Evolutionary conservation across 2,113 vertebrate species (phyloP).

Genomic region (Irena cyanogastra): DNA sequence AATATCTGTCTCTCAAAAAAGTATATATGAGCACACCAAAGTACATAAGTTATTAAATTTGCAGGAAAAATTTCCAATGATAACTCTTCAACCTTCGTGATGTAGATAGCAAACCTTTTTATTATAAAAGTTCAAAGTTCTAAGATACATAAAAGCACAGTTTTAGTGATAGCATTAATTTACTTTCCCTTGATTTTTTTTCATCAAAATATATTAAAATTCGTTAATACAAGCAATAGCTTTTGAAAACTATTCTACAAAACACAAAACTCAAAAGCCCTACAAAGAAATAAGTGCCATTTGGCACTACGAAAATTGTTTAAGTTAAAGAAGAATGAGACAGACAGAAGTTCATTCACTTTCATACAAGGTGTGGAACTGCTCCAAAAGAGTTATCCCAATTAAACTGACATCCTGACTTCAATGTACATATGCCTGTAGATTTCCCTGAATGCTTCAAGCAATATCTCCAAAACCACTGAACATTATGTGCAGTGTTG

Average conservation of each 20-base stretch:
- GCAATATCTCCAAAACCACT: background rate
- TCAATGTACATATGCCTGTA: background rate
- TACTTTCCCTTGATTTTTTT: background rate
- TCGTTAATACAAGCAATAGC: background rate
- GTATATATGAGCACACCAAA: background rate
- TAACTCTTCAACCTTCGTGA: background rate
- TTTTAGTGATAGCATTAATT: background rate
- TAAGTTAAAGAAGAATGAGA: background rate
- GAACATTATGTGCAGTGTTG: background rate
- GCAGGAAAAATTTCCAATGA: background rate
- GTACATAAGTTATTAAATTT: background rate
- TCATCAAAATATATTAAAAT: background rate
- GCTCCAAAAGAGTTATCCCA: background rate
- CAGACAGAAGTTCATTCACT: background rate
- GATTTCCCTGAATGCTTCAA: background rate
- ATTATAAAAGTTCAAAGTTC: background rate
- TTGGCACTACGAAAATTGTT: background rate
- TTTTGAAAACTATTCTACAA: background rate
- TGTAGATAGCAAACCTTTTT: background rate
- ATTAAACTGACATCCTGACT: background rate
- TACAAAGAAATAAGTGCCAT: background rate
- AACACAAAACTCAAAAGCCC: background rate
- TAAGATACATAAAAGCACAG: background rate
- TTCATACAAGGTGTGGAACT: background rate
- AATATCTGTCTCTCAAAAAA: background rate